These are phyloP conservation scores for Beris morrisii DNA, from an alignment of 2,888 invertebrate genomes.

Conservation along the genomic window DNA sequence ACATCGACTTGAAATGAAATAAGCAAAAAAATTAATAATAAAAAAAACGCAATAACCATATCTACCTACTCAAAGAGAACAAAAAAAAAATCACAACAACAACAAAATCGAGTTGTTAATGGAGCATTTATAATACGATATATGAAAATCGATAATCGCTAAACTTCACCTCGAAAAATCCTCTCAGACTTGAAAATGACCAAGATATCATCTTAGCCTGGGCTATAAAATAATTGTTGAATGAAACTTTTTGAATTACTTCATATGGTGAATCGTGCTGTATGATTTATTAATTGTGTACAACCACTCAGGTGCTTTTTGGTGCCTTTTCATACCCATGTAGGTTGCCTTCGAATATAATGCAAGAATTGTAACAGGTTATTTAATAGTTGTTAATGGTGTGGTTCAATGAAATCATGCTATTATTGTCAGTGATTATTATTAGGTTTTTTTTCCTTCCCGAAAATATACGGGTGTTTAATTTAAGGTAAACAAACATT, in stretches of 20 bases:
- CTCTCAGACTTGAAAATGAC: constrained; percentile 7
- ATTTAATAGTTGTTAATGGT: constrained; percentile 19
- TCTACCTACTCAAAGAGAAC: constrained; percentile 1
- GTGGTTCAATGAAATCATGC: constrained; percentile 20
- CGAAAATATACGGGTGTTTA: too few relatives aligned
- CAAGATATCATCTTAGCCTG: constrained; percentile 23
- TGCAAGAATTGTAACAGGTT: constrained; percentile 31
- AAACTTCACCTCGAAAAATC: constrained; percentile 23
- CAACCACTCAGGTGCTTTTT: constrained; percentile 25
- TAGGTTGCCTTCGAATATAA: constrained; percentile 24
- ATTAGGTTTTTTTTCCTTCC: neutral
- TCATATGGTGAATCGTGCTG: constrained; percentile 25
- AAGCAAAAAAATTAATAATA: neutral
- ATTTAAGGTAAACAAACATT: too few relatives aligned
- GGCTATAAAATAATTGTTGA: constrained; percentile 15
- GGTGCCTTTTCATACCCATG: neutral
- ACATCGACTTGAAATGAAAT: neutral
- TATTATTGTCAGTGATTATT: constrained; percentile 17
- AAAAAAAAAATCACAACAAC: neutral
- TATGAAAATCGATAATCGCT: constrained; percentile 16
- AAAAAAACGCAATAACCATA: neutral
- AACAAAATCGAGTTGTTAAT: constrained; percentile 19
- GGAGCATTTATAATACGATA: constrained; percentile 22
- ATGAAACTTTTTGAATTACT: constrained; percentile 28
- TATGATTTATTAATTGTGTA: constrained; percentile 32